These are phyloP conservation scores for Drosophila mercatorum DNA, from an alignment of 2,888 invertebrate species.

Conservation along the genomic window DNA sequence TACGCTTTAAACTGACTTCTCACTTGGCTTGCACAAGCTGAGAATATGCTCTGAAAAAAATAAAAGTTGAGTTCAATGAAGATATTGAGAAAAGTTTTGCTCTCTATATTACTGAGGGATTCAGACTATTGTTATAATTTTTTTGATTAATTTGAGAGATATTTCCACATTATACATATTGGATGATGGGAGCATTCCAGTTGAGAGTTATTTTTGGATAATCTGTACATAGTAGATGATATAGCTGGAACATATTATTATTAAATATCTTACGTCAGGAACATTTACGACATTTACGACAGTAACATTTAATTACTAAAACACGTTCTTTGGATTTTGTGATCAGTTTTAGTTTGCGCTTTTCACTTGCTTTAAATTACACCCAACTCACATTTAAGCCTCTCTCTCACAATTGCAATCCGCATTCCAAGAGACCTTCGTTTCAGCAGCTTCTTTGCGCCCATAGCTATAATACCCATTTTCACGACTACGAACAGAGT, in stretches of 20 bases:
- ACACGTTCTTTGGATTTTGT: too few relatives aligned
- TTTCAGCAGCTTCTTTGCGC: constrained; percentile 2
- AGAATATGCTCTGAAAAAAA: neutral
- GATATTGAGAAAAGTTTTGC: neutral
- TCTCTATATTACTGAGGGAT: neutral
- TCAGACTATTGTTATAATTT: neutral
- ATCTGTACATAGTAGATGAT: too few relatives aligned
- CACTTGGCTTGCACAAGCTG: neutral
- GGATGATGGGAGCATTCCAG: too few relatives aligned
- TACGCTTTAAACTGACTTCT: constrained; percentile 39
- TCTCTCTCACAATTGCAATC: neutral
- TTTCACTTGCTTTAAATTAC: neutral
- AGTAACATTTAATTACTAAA: too few relatives aligned
- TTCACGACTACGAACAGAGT: constrained; percentile 11
- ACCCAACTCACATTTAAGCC: neutral
- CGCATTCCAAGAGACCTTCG: neutral
- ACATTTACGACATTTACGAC: too few relatives aligned
- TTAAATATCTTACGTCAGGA: too few relatives aligned
- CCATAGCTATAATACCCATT: constrained; percentile 15
- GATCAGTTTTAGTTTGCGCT: too few relatives aligned
- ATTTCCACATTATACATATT: neutral
- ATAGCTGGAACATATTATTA: too few relatives aligned
- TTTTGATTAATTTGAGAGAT: neutral
- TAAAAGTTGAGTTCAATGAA: neutral
- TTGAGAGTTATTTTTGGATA: too few relatives aligned